Conservation (phyloP, 2,113 vertebrate genomes). For the Lathamus discolor region DNA sequence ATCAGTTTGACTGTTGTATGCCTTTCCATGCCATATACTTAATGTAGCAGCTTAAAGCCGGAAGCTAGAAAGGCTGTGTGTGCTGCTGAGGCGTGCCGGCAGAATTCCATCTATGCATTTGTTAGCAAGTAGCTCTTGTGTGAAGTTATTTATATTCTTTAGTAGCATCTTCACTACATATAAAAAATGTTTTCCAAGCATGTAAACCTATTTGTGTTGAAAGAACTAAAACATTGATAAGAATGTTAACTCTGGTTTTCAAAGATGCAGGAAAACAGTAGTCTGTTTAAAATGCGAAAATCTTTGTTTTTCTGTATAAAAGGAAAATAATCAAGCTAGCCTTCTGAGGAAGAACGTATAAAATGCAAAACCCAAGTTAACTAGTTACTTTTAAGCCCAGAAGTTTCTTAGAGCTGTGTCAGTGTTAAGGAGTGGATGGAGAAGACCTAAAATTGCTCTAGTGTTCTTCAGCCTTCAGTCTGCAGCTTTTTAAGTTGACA, state of each 20-base stretch:
- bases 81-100: not conserved
- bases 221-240: not conserved
- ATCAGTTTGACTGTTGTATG: not conserved
- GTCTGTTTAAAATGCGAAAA: not conserved
- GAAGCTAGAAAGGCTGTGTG: not conserved
- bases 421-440: not conserved
- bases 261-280: not conserved
- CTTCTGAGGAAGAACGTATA: not conserved
- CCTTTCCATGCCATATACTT: not conserved
- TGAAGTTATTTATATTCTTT: conserved; percentile 14
- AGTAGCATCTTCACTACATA: not conserved
- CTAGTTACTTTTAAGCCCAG: not conserved
- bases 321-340: not conserved
- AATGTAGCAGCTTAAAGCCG: not conserved
- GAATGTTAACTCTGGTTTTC: not conserved
- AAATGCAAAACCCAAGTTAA: not conserved
- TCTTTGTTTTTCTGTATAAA: not conserved
- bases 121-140: conserved; percentile 28
- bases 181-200: not conserved
- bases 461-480: not conserved
- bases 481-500: not conserved
- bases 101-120: not conserved
- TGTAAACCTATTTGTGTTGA: not conserved
- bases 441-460: not conserved
- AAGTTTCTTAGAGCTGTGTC: not conserved